These are phyloP conservation scores for Mesorhabditis sp. DNA, from an alignment of 2,888 invertebrate species.

Conservation along the genomic window DNA sequence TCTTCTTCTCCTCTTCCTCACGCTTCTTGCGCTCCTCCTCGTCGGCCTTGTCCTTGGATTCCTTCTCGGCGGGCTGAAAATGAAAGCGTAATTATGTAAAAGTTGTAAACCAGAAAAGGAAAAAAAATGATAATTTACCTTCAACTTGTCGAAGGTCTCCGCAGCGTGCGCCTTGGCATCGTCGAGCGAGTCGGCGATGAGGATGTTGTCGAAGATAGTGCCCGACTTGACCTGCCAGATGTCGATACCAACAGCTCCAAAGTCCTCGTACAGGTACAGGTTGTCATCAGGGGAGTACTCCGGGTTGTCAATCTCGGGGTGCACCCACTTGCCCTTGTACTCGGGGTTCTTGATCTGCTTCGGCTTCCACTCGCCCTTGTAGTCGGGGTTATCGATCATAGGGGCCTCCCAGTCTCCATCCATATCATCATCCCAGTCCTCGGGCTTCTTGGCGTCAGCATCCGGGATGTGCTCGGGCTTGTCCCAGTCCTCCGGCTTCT, in stretches of 20 bases:
- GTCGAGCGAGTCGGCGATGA: slow-evolving; percentile 83
- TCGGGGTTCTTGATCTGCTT: slow-evolving; percentile 96
- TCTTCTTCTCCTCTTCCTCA: slow-evolving; percentile 29
- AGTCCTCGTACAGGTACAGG: slow-evolving; percentile 81
- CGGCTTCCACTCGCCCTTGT: slow-evolving; percentile 96
- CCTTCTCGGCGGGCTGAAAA: slow-evolving; percentile 75
- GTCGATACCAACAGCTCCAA: slow-evolving; percentile 88
- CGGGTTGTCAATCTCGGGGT: slow-evolving; percentile 97
- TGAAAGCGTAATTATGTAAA: background rate
- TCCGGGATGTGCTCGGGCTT: slow-evolving; percentile 97
- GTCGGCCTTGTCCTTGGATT: slow-evolving; percentile 41
- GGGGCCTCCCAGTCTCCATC: slow-evolving; percentile 99
- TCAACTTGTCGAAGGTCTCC: slow-evolving; percentile 63
- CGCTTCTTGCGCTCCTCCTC: slow-evolving; percentile 36
- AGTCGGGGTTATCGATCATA: slow-evolving; percentile 91
- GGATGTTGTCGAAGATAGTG: slow-evolving; percentile 93
- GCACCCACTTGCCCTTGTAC: slow-evolving; percentile 81
- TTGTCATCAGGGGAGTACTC: slow-evolving; percentile 82
- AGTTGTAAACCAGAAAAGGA: background rate
- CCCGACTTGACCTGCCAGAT: slow-evolving; percentile 98
- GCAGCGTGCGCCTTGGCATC: slow-evolving; percentile 70
- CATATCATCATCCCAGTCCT: slow-evolving; percentile 99
- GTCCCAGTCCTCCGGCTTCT: slow-evolving; percentile 96
- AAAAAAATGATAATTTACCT: slow-evolving; percentile 71
- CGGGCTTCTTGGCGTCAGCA: slow-evolving; percentile 68